Evolutionary conservation across 2,888 invertebrate species (phyloP), one percentile per base, ranked within the genome.

Genomic region (Agrypnus murinus): DNA sequence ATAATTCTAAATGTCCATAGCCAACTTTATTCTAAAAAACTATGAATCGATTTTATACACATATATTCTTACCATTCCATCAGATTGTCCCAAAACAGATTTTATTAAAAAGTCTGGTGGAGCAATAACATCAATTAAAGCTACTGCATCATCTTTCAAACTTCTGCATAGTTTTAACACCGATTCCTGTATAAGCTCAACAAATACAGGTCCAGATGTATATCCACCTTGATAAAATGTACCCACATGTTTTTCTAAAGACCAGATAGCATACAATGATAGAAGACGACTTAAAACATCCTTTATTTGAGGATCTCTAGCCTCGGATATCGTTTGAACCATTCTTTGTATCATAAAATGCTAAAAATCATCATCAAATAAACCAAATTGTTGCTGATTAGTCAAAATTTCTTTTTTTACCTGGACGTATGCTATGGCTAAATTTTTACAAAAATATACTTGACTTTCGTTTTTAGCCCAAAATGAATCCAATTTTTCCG

Each of bases 81-180:
- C 95, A 5, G 95, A 91, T 79, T 88, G 87, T 38, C 96, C 97
- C n/a, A 98, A 87, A 0, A 93, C 91, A 0, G 97, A 97, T 80
- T 93, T 92, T 10, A 97, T 86, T 73, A 96, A 89, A 84, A 93
- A 95, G 87, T 97, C 97, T 0, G 95, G 93, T 0, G 96, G 96
- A 0, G 97, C 95, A 57, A 97, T 88, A 0, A 91, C 90, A 86
- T 98, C 97, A 0, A 90, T 92, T 32, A 97, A 87, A 0, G 93
- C 82, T 0, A 96, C 91, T 0, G 94, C 91, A 50, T 95, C 92
- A n/a, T 91, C 87, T 79, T 92, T 90, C 3, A 95, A 76, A 36
- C 84, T 81, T 0, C 85, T 80, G 81, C 95, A 92, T 36, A 92
- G 83, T 2, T 84, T 83, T 66, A 95, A 83, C 60, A 95, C 90